Base-by-base conservation (phyloP, 2,797 vertebrate genomes). In the Cephalopachus bancanus region DNA sequence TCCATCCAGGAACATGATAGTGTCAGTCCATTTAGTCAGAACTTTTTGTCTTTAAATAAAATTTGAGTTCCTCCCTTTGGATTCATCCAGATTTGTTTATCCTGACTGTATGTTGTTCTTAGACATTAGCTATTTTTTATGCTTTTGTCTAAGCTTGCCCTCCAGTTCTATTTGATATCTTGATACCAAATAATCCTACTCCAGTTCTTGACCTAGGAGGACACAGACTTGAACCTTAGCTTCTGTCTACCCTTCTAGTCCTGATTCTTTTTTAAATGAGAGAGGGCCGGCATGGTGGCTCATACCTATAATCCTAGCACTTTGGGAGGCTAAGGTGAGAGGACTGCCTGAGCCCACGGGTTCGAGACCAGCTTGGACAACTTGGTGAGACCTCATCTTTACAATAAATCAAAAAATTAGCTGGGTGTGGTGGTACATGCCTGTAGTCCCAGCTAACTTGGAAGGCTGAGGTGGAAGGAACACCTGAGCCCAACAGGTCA, bases 1-100 rank as follows among this genome's bases (percentile, higher is more conserved):
- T 79, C 20, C 22, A 78, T 93, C 75, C 57, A 64, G 71, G 49
- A 91, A 84, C 6, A n/a, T 30, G 28, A 24, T 44, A 93, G 67
- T 80, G 20, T 76, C 37, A 30, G 44, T 85, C 14, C 33, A 65
- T 81, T 88, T 71, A 76, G 79, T 92, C 28, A 44, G 7, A 22
- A 87, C 69, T 89, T 93, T 88, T 89, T 89, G 60, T 62, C 64
- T 28, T 91, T 74, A 22, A 89, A 37, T 93, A 89, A 88, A 93
- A 71, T 60, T 26, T 83, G 75, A 30, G 60, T 92, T 92, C 26
- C 15, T 83, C 28, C 60, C 49, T 65, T 83, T 90, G 55, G 49
- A 59, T 94, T 84, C 10, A 4, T 92, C 22, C 26, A 74, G 1
- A 71, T 75, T 75, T 84, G 12, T 93, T 85, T 3, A 89, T 85